Percentiles rank a stretch among this genome's conserved stretches.
phyloP scores from a whole-genome alignment of 1,140 invertebrate genomes.

The Laupala kohalensis region DNA sequence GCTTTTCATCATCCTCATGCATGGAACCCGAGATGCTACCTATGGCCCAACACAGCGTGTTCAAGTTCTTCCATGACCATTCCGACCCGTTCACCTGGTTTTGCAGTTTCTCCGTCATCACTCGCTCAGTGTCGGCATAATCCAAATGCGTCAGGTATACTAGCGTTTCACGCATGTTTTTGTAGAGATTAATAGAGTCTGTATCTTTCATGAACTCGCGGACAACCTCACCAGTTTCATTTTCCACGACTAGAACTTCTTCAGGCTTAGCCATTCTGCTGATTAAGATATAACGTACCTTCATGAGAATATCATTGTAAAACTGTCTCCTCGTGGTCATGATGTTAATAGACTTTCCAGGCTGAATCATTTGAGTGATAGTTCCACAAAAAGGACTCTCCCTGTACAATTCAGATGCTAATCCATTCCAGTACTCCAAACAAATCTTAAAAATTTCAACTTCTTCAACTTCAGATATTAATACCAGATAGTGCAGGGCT shows the following conservation, averaged over 20 bases:
- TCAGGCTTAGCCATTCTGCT: constrained; percentile 99
- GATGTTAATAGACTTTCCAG: constrained; percentile 26
- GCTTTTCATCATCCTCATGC: constrained; percentile 98
- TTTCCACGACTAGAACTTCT: constrained; percentile 99
- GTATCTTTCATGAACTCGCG: constrained; percentile 99
- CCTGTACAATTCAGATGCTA: constrained; percentile 84
- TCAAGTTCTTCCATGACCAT: constrained; percentile 99
- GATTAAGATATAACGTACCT: constrained; percentile 96
- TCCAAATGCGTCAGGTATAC: constrained; percentile 99
- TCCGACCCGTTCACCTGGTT: constrained; percentile 98
- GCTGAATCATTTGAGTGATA: constrained; percentile 26
- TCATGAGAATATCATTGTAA: constrained; percentile 69
- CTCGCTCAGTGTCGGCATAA: constrained; percentile 91
- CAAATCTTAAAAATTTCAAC: constrained; percentile 99
- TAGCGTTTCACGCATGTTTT: constrained; percentile 98
- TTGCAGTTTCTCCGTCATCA: constrained; percentile 99
- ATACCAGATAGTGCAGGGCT: constrained; percentile 82
- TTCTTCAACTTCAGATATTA: constrained; percentile 98
- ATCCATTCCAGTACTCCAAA: constrained; percentile 95
- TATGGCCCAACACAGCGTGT: constrained; percentile 98
- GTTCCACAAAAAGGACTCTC: constrained; percentile 41
- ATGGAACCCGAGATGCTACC: constrained; percentile 98
- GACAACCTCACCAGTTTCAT: constrained; percentile 99
- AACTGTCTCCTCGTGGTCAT: constrained; percentile 44
- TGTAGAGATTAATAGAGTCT: constrained; percentile 98